Conservation (phyloP, 2,888 invertebrate genomes). For the Himalopsyche anomala region DNA sequence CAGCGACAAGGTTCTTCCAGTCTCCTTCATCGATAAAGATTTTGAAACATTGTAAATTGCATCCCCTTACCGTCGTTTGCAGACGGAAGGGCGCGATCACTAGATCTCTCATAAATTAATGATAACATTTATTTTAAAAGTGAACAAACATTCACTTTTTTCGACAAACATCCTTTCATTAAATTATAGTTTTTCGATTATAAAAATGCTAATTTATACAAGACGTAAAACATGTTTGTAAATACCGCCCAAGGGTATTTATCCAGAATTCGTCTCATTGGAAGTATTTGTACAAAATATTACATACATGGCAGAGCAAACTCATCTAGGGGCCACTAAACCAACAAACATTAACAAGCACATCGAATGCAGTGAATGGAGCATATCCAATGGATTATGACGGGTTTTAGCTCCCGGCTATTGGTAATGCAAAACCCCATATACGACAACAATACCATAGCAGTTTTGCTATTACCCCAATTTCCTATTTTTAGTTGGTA, state of each 20-base stretch:
- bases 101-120: too few relatives aligned
- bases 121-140: too few relatives aligned
- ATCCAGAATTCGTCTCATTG: constrained; percentile 6
- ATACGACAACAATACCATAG: constrained; percentile 31
- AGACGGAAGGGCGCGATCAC: too few relatives aligned
- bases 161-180: background rate
- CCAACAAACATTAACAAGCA: constrained; percentile 61
- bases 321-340: constrained; percentile 18
- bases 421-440: constrained; percentile 45
- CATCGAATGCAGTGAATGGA: constrained; percentile 60
- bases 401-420: constrained; percentile 54
- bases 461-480: constrained; percentile 21
- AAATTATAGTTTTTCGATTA: background rate
- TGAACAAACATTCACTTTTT: background rate
- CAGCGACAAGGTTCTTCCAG: too few relatives aligned
- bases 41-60: too few relatives aligned
- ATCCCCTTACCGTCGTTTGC: too few relatives aligned
- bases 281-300: background rate
- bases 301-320: constrained; percentile 35
- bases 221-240: constrained; percentile 45
- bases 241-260: constrained; percentile 9
- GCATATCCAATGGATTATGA: constrained; percentile 60
- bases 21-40: too few relatives aligned
- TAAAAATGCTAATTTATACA: background rate
- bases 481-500: background rate